Base-by-base conservation (phyloP, 2,888 invertebrate species). In the Drosophila emarginata region DNA sequence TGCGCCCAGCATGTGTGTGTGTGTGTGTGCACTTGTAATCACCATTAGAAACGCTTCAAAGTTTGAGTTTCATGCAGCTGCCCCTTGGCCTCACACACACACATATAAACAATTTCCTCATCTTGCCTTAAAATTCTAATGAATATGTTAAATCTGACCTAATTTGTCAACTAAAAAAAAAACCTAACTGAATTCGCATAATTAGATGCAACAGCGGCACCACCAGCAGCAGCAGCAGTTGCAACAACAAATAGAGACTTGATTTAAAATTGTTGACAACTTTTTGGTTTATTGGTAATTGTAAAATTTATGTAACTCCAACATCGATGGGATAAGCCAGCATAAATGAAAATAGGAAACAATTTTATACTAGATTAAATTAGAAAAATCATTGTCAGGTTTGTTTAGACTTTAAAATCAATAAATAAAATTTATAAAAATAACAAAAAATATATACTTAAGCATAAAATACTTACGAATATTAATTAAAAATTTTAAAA, bases 141-240 rank as follows among this genome's bases (percentile, higher is more conserved):
- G 87, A 77, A 80, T 74, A 87, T 87, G 88, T 84, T 85, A 88
- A 88, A 88, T 87, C 81, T 88, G 88, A 85, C 84, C 84, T 72
- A 85, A 85, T 85, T 85, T 83, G 57, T 26, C 54, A 54, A 69
- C 60, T 37, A 57, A 70, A 66, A 62, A 59, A 63, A 66, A 73
- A 72, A 77, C 72, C 84, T 74, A 87, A 88, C 84, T 87, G 84
- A 76, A 88, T 87, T 84, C 87, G 79, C 87, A 87, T 88, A 84
- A 84, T 84, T 84, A 87, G 84, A 80, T 88, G 82, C 82, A 75
- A 70, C 67, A 64, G 40, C 32, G 59, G 56, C n/a, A n/a, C n/a
- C n/a, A n/a, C n/a, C 28, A 7, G 12, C 23, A 57, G 36, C 12
- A 56, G 52, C 36, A n/a, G 26, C 26, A 26, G 26, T 26, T 26